Evolutionary conservation across 2,888 invertebrate species (phyloP), one percentile per base, ranked within the genome.

Genomic region (Lutraria lutraria): DNA sequence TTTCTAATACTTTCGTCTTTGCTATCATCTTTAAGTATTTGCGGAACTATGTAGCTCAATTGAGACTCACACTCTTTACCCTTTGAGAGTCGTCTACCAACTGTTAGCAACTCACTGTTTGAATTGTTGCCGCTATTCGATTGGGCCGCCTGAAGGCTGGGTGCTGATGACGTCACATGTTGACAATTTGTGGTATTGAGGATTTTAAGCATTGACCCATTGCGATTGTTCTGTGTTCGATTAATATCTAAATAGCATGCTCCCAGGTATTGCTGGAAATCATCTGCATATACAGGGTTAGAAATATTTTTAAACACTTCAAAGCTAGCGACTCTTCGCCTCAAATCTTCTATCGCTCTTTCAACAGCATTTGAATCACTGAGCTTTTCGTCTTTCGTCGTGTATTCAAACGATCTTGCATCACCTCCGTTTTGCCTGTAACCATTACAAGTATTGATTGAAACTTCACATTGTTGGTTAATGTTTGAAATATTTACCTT

Each of bases 211-310:
- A 76, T 34, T 34, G 31, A 15, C 0, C 21, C 34, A 52, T 15
- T 52, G 8, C 43, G 43, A 43, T 43, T 43, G 15, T n/a, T 68
- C 0, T 63, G 16, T 68, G 79, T 85, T 29, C 85, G 60, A 63
- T 86, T 81, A 12, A 88, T n/a, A 19, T 90, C 86, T 21, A 90
- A 81, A 83, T 88, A 90, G 19, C 85, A 31, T 43, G 63, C 79
- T 0, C 90, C 90, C 0, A 90, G 86, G 54, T 83, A 86, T 53
- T 85, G 80, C 56, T 90, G 88, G 29, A 88, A 90, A 25, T 90
- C 88, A 34, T 90, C 88, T 43, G 87, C 87, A 72, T 81, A 54
- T 29, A 89, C 60, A 16, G 89, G 83, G 12, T 72, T 63, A 21
- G 80, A n/a, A 8, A 79, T 34, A 83, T 60, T 68, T 83, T 83